phyloP scores from a whole-genome alignment of 2,888 invertebrate genomes.

The Brenthis daphne region DNA sequence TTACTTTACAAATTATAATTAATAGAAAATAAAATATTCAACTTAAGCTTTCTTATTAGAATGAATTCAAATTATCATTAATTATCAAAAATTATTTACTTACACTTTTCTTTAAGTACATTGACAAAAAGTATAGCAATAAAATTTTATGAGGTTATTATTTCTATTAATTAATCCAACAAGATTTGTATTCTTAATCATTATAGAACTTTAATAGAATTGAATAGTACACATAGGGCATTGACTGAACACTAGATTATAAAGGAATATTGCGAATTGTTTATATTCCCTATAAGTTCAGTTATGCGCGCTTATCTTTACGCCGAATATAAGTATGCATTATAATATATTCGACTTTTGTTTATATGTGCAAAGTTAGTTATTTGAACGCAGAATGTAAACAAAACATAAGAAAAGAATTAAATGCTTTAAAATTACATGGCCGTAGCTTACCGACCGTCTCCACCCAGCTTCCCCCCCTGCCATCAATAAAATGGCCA shows the following conservation, averaged over 20 bases:
- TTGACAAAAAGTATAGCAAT: constrained; percentile 12
- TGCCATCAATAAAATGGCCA: constrained; percentile 83
- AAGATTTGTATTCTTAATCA: constrained; percentile 4
- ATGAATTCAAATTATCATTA: background rate
- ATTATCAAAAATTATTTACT: background rate
- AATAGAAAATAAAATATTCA: background rate
- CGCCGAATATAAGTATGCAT: constrained; percentile 31
- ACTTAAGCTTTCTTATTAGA: background rate
- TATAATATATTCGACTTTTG: constrained; percentile 34
- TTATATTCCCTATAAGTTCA: constrained; percentile 29
- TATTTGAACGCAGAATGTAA: constrained; percentile 55
- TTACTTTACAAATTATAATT: too few relatives aligned
- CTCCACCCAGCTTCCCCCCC: constrained; percentile 79
- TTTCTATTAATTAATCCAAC: background rate
- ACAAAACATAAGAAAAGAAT: constrained; percentile 56
- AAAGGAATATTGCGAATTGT: constrained; percentile 25
- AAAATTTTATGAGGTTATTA: background rate
- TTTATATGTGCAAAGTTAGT: constrained; percentile 41
- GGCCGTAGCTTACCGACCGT: constrained; percentile 76
- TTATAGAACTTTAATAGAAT: constrained; percentile 24
- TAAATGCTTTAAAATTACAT: constrained; percentile 66
- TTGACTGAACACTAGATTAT: constrained; percentile 36
- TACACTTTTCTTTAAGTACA: background rate
- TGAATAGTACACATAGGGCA: constrained; percentile 38
- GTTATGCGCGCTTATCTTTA: constrained; percentile 33